Percentiles rank a stretch among this genome's conserved stretches.
These are phyloP conservation scores for Lepilemur ruficaudatus DNA, from an alignment of 2,797 vertebrate species.

Conservation along the genomic window DNA sequence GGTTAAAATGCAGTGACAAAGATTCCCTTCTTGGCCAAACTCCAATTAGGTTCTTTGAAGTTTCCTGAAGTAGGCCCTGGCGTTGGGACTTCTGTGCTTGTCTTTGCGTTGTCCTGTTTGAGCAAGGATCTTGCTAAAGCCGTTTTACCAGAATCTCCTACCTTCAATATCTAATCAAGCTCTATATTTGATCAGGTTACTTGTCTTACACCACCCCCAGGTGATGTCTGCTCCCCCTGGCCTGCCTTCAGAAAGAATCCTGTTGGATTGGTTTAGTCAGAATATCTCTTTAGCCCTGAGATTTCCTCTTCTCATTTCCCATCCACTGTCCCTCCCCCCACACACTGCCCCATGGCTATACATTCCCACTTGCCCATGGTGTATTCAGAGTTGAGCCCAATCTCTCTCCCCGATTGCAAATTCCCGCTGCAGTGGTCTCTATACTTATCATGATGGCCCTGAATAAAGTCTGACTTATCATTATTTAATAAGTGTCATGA, in stretches of 20 bases:
- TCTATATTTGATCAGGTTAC: not conserved
- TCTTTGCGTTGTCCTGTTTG: not conserved
- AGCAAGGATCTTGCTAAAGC: not conserved
- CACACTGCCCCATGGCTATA: not conserved
- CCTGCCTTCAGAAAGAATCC: not conserved
- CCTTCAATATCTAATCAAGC: not conserved
- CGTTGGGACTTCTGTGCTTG: not conserved
- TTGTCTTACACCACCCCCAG: not conserved
- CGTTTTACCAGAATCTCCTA: not conserved
- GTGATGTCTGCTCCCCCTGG: not conserved
- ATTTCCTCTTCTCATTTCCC: not conserved
- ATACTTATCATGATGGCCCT: not conserved
- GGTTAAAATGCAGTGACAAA: not conserved
- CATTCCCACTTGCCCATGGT: not conserved
- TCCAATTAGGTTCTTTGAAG: not conserved
- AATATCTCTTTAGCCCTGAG: too few species aligned
- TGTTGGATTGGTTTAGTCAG: not conserved
- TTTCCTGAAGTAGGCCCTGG: not conserved
- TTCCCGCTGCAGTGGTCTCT: not conserved
- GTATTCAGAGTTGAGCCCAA: not conserved
- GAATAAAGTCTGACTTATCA: not conserved
- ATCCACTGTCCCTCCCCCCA: accelerated
- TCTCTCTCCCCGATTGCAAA: accelerated
- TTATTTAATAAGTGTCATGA: not conserved
- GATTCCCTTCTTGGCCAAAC: not conserved